Base-by-base conservation (phyloP, 1,140 invertebrate species). In the Cydia amplana region DNA sequence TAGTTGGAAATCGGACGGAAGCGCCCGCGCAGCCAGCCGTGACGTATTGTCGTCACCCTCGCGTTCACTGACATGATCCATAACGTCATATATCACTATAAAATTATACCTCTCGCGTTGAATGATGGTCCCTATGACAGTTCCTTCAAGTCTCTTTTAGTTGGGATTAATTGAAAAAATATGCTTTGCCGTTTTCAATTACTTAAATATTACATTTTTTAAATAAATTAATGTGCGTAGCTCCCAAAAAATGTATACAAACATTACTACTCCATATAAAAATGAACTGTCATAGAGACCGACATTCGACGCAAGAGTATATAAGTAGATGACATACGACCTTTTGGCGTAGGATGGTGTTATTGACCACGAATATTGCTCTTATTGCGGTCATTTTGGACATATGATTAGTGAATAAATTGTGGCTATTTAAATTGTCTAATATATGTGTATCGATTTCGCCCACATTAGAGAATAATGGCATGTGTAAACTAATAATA, bases 11-110 rank as follows among this genome's bases (percentile, higher is more conserved):
- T 70, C 65, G 65, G 28, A 6, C 65, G 65, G 65, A 70, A 36
- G 65, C 65, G 65, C 65, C 12, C 7, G n/a, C 55, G 55, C 55
- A 60, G 55, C 65, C 14, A 18, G 16, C 14, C 65, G 65, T 43
- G 65, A 70, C 32, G 28, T 70, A 70, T 70, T 70, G 65, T 70
- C 25, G 65, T 70, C 32, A 70, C 65, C 65, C 65, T 51, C 49
- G 49, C 49, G 49, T 51, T 51, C 49, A 18, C 5, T 18, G 49
- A 51, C 49, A 46, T 51, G n/a, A 4, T n/a, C 49, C 49, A 18
- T 18, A 51, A 51, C 49, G 49, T 51, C 49, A 18, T 51, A 51
- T 18, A 5, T 18, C n/a, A 18, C 16, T 49, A 16, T 5, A 49
- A 49, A 49, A 49, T 9, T 40, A 40, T 40, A 40, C 9, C 7